Conservation (phyloP, 1,140 invertebrate genomes). For the Tetranychus urticae region DNA sequence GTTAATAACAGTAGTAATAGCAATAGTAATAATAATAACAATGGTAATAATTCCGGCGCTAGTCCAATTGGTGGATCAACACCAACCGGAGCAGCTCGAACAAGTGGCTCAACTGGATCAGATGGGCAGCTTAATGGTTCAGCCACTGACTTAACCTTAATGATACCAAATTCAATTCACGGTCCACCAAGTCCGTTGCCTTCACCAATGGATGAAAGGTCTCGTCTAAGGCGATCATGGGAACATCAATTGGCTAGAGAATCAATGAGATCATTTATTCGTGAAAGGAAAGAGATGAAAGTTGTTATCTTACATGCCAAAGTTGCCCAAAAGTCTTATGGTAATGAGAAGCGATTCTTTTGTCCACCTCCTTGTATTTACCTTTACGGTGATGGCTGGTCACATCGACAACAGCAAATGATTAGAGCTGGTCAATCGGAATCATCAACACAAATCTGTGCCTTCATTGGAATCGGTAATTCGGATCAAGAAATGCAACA, state of each 20-base stretch:
- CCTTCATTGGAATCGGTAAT: constrained; percentile 95
- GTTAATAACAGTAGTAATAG: no score
- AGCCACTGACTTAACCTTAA: no score
- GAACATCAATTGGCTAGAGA: constrained; percentile 42
- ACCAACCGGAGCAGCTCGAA: no score
- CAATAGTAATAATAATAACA: no score
- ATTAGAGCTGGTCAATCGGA: constrained; percentile 54
- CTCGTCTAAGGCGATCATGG: no score
- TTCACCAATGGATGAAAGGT: no score
- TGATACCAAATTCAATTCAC: no score
- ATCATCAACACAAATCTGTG: constrained; percentile 72
- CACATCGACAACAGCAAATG: constrained; percentile 71
- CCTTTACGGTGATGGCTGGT: constrained; percentile 89
- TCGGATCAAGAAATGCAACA: constrained; percentile 98
- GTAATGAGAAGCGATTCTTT: constrained; percentile 98
- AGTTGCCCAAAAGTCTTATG: constrained; percentile 94
- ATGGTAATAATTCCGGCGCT: no score
- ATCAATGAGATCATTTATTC: constrained; percentile 82
- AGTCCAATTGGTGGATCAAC: no score
- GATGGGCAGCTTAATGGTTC: no score
- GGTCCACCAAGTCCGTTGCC: no score
- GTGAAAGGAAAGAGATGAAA: constrained; percentile 80
- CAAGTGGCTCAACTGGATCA: no score
- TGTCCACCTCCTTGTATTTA: constrained; percentile 99
- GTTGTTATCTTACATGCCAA: constrained; percentile 95